These are phyloP conservation scores for Catocala fraxini DNA, from an alignment of 2,888 invertebrate genomes.

Conservation along the genomic window DNA sequence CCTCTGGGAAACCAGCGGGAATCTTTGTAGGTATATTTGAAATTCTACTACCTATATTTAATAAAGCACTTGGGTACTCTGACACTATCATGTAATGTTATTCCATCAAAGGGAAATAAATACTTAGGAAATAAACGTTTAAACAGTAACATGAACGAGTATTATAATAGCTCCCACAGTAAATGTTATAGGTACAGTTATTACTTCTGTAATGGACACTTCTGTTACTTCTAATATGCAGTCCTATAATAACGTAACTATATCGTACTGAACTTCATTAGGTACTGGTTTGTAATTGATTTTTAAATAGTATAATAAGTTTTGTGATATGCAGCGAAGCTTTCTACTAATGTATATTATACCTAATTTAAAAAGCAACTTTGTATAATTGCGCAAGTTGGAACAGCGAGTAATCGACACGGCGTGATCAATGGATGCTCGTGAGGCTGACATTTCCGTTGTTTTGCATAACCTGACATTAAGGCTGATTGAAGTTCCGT, in stretches of 20 bases:
- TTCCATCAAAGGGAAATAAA: no score
- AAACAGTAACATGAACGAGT: not conserved
- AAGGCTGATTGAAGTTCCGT: slow-evolving; percentile 64
- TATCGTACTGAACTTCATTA: no score
- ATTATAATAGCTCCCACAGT: no score
- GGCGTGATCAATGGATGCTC: slow-evolving; percentile 55
- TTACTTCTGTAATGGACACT: slow-evolving; percentile 33
- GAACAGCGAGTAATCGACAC: slow-evolving; percentile 52
- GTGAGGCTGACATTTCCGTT: slow-evolving; percentile 65
- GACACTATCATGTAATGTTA: not conserved
- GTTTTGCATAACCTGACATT: slow-evolving; percentile 77
- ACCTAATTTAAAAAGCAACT: slow-evolving; percentile 29
- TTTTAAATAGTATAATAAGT: not conserved
- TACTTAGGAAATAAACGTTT: not conserved
- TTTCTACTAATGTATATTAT: slow-evolving; percentile 9
- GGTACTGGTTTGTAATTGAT: no score
- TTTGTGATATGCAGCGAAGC: no score
- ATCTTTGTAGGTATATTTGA: no score
- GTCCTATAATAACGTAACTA: slow-evolving; percentile 14
- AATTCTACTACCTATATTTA: no score
- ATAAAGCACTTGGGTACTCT: no score
- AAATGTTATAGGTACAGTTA: slow-evolving; percentile 12
- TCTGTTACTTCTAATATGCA: slow-evolving; percentile 25
- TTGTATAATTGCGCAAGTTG: slow-evolving; percentile 48
- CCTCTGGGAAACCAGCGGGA: no score